phyloP scores from a whole-genome alignment of 2,888 invertebrate genomes.

The Eupeodes latifasciatus region DNA sequence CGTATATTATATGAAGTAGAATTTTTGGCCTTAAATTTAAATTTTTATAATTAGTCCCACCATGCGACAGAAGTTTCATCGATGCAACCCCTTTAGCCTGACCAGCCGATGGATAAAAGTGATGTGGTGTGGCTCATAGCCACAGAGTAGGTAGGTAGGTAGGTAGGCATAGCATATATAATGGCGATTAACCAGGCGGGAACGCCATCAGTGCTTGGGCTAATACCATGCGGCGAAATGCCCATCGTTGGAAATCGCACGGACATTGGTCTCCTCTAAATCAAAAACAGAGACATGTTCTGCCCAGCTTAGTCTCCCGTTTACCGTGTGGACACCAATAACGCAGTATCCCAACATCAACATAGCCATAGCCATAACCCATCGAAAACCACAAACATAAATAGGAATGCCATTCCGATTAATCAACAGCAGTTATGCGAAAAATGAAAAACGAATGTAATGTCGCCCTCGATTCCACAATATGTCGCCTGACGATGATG shows the following conservation, averaged over 20 bases:
- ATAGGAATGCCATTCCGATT: conserved; percentile 57
- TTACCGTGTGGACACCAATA: conserved; percentile 4
- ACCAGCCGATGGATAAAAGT: too few relatives aligned
- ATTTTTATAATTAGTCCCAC: not conserved
- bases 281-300: conserved; percentile 19
- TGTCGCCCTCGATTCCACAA: conserved; percentile 63
- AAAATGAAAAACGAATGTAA: conserved; percentile 69
- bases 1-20: not conserved
- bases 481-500: conserved; percentile 66
- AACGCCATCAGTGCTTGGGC: not conserved
- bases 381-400: conserved; percentile 36
- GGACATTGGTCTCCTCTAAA: conserved; percentile 42
- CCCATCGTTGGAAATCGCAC: conserved; percentile 55
- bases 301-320: not conserved
- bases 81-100: not conserved
- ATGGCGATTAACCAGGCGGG: conserved; percentile 53
- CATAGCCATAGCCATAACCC: not conserved
- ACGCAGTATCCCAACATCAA: not conserved
- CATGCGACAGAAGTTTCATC: not conserved
- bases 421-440: conserved; percentile 61
- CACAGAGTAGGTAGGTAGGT: conserved; percentile 41
- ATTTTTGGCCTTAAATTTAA: not conserved
- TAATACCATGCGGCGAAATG: conserved; percentile 26
- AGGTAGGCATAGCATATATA: conserved; percentile 35
- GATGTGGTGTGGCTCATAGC: conserved; percentile 30